These are phyloP conservation scores for Leucophenga maculata DNA, from an alignment of 2,888 invertebrate species.

Conservation along the genomic window DNA sequence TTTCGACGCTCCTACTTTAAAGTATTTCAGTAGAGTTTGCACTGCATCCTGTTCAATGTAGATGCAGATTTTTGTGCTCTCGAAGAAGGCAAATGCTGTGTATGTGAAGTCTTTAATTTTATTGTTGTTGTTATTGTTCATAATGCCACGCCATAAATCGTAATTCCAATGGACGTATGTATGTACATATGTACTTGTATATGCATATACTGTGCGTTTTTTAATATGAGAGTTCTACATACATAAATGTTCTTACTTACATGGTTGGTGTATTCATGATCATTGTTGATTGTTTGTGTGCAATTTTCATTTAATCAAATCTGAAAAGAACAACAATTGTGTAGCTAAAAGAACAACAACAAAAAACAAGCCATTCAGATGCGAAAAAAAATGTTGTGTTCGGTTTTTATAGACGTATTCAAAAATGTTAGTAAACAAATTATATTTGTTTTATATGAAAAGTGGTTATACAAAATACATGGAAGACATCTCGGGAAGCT, in stretches of 20 bases:
- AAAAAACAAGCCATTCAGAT: not conserved
- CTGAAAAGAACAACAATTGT: conserved; percentile 8
- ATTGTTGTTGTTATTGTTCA: not conserved
- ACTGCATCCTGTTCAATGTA: not conserved
- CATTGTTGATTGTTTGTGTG: not conserved
- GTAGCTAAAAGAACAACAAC: conserved; percentile 5
- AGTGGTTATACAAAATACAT: no score
- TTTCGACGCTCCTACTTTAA: not conserved
- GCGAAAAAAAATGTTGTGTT: not conserved
- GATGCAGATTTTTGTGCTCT: not conserved
- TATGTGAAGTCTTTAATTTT: not conserved
- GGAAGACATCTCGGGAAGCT: no score
- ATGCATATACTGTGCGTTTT: no score
- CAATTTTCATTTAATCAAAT: conserved; percentile 28
- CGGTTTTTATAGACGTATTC: not conserved
- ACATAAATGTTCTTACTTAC: not conserved
- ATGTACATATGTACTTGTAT: not conserved
- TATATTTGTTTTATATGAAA: no score
- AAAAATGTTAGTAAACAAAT: not conserved
- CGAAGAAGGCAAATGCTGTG: not conserved
- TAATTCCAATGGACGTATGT: conserved; percentile 2
- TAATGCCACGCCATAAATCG: conserved; percentile 17
- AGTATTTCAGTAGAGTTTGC: not conserved
- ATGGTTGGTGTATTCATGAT: conserved; percentile 2
- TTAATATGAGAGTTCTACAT: no score